Evolutionary conservation across 92 coral and sea anemone genomes (phyloP), one percentile per base, ranked within the genome.

Genomic region (Epizoanthus rinbou): DNA sequence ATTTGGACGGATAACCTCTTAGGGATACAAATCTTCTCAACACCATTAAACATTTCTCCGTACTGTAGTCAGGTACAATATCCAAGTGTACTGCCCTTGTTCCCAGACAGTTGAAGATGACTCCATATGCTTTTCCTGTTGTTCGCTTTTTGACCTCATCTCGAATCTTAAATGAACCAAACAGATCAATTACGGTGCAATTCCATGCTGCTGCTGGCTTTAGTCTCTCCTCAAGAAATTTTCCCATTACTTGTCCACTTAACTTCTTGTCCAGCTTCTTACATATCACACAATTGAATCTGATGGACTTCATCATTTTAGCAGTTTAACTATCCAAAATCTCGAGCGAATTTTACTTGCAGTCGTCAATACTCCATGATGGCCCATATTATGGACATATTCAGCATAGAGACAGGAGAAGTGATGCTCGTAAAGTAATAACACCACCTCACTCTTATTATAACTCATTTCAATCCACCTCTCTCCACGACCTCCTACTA

Each of bases 181-280:
- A 88, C 21, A 88, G 71, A 60, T 86, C 89, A 24, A 86, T 22
- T 14, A 58, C 92, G 3, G 90, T 86, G 45, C 69, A 72, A 21
- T 69, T 31, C 90, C 92, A 89, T 18, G 87, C 79, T 75, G 88
- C 88, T 6, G 91, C 83, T n/a, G 87, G 90, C 45, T 73, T 83
- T 50, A 79, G 52, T 50, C 79, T 64, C 33, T 88, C 89, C 63
- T 69, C 73, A 58, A 89, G 92, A 2, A 89, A 65, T 60, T 88
- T 85, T 45, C 91, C 89, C 86, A 88, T 85, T 16, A 33, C 45
- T 71, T 86, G 89, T 43, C 24, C 64, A 23, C 24, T 41, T n/a
- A 58, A 23, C 31, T 24, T 22, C 73, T 69, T 83, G 17, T 84
- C 84, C 7, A 75, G 7, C 52, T 88, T 89, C 67, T 71, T 86